Conservation (phyloP, 1,140 invertebrate species). For the Physella acuta region DNA sequence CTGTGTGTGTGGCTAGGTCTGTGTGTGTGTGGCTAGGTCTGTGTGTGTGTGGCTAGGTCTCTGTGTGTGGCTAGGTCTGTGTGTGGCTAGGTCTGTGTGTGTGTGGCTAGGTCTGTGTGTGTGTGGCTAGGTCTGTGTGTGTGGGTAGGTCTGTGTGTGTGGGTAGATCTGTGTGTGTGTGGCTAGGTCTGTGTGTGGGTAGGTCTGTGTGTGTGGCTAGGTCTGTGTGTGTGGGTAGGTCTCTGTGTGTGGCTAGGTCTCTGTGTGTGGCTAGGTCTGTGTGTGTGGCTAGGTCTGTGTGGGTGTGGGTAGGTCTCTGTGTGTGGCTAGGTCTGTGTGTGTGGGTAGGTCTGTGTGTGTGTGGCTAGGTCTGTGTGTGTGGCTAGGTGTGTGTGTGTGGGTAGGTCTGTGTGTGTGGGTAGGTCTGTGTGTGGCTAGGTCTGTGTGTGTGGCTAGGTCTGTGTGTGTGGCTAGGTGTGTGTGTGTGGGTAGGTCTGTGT, state of each 20-base stretch:
- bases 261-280: not conserved
- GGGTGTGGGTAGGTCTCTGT: not conserved
- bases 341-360: constrained; percentile 7
- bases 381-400: too few species aligned
- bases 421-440: too few species aligned
- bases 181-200: constrained; percentile 4
- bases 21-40: not conserved
- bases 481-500: too few species aligned
- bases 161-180: not conserved
- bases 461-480: too few species aligned
- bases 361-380: not conserved
- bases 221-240: not conserved
- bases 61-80: not conserved
- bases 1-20: not conserved
- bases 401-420: too few species aligned
- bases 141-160: constrained; percentile 1
- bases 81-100: not conserved
- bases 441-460: too few species aligned
- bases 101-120: too few species aligned
- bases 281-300: not conserved
- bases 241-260: not conserved
- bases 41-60: too few species aligned
- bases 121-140: not conserved
- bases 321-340: not conserved
- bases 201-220: not conserved